Base-by-base conservation (phyloP, 1,140 invertebrate genomes). In the Aphaenogaster ashmeadi region DNA sequence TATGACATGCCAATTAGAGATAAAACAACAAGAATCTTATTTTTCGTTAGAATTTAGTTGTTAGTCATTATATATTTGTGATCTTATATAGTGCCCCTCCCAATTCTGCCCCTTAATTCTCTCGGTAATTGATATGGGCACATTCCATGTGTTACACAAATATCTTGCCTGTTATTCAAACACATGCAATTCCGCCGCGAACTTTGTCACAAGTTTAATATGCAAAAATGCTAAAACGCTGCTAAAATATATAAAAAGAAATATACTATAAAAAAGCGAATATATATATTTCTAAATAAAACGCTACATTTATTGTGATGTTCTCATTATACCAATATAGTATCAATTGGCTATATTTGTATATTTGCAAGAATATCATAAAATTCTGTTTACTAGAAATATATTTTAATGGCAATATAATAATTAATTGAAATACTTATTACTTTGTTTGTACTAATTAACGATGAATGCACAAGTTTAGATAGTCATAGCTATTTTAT, bases 31-130 rank as follows among this genome's bases (percentile, higher is more conserved):
- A 47, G 7, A 83, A 47, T 81, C 2, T 60, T n/a, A 50, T 84
- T 27, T 81, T 64, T 69, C 2, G 3, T 66, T 54, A 56, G n/a
- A 81, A 81, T 71, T 15, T 81, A 54, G 47, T 81, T 47, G 21
- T 64, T 69, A 36, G 64, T 60, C 47, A 27, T 71, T 78, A 62
- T 50, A 89, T 88, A 67, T 77, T 89, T 89, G 33, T 66, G 90
- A 93, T 92, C 93, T 94, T 93, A 93, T 94, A 94, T 93, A 94
- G 92, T 91, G 92, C 91, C 93, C 87, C 91, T 93, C 94, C 94
- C 94, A 94, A 94, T 95, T 95, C 94, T 93, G 92, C 93, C 91
- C 84, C 50, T 52, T 87, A 88, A 67, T 71, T 84, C n/a, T 75
- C 27, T 44, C 50, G 58, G 6, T 71, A 81, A 88, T 75, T 67